Evolutionary conservation across 2,113 vertebrate genomes (phyloP), one percentile per base, ranked within the genome.

Genomic region (Hippoglossus stenolepis): DNA sequence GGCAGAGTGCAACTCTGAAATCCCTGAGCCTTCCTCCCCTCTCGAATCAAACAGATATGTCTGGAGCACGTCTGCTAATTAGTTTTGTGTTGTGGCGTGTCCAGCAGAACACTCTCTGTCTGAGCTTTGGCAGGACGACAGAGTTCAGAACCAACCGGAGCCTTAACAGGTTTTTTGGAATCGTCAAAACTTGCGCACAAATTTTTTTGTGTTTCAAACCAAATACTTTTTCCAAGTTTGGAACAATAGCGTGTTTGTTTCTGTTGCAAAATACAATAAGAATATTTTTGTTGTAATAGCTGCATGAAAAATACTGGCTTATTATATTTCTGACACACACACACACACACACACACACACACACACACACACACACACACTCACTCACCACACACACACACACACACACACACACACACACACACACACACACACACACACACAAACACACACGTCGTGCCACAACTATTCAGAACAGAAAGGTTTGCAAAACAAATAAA

Each of bases 1-100:
- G 76, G 63, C 72, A 73, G 68, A 80, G 64, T 75, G 51, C 60
- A 73, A 57, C 68, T 53, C 53, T 35, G 11, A 82, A 77, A 66
- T 70, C 63, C 65, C 72, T 18, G 35, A 75, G 56, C 56, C 51
- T 28, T 40, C 51, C 78, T 35, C 49, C 75, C 71, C 69, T 65
- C 26, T 75, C 66, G 76, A 86, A 73, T 71, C 45, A 79, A 43
- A 78, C 65, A 83, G 81, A 89, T 80, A 90, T 57, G 78, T 66
- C 75, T 28, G 40, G 51, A 72, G 73, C 81, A 82, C 1, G 1
- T 67, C 67, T 75, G 66, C 70, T 89, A 77, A 86, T 87, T 80
- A 79, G 68, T 77, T 75, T 64, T 73, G 69, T 82, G 73, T 72
- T 70, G 71, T 73, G 59, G 53, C 47, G 38, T 75, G 72, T 85